phyloP scores from a whole-genome alignment of 2,797 vertebrate genomes.

The Lemur catta region DNA sequence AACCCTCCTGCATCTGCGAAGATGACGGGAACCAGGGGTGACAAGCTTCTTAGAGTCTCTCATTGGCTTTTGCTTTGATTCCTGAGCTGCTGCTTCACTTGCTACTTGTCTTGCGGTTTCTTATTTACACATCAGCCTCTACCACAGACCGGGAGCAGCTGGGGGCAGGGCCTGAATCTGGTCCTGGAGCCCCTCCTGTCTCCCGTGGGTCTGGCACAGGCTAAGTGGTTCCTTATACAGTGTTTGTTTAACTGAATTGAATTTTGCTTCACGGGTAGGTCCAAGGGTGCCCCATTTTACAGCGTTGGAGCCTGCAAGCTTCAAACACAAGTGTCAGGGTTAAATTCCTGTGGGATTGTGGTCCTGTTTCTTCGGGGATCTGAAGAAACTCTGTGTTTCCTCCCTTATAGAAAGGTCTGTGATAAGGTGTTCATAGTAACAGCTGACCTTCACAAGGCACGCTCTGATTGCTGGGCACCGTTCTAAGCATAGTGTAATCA shows the following conservation, averaged over 20 bases:
- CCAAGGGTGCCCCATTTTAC: neutral
- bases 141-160: neutral
- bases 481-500: neutral
- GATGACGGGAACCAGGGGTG: neutral
- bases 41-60: neutral
- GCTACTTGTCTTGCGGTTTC: neutral
- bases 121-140: neutral
- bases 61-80: neutral
- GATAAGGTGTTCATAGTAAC: neutral
- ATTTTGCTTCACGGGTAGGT: neutral
- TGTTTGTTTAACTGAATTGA: neutral
- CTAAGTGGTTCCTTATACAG: neutral
- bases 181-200: neutral
- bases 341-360: neutral
- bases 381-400: neutral
- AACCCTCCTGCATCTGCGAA: neutral
- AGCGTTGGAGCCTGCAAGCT: neutral
- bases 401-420: neutral
- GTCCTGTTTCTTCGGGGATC: neutral
- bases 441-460: neutral
- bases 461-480: neutral
- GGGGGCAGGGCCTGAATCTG: neutral
- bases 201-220: fast-evolving
- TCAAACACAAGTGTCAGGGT: neutral
- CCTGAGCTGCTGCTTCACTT: neutral